These are phyloP conservation scores for Sebastes nivosus DNA, from an alignment of 2,797 vertebrate species.

Conservation along the genomic window DNA sequence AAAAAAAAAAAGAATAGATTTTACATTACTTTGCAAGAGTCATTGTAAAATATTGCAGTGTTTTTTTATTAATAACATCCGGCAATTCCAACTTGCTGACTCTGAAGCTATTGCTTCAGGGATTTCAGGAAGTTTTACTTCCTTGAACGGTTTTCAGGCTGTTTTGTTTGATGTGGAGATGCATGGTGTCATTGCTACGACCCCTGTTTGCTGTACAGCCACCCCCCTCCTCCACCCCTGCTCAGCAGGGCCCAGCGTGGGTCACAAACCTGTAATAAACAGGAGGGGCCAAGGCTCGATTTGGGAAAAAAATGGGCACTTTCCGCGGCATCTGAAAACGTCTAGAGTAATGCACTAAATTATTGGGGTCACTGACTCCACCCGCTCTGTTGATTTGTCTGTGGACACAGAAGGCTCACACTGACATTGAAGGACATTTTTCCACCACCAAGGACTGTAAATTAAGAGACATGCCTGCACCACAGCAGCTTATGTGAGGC, in stretches of 20 bases:
- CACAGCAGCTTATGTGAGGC: conserved; percentile 55
- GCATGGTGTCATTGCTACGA: conserved; percentile 82
- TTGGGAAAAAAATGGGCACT: conserved; percentile 81
- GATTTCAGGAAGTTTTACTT: conserved; percentile 61
- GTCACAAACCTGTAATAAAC: conserved; percentile 88
- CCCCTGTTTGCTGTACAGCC: conserved; percentile 77
- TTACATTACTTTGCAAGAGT: conserved; percentile 11
- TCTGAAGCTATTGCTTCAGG: conserved; percentile 28
- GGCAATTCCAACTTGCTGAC: conserved; percentile 27
- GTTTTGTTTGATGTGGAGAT: conserved; percentile 76
- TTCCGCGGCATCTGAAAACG: conserved; percentile 78
- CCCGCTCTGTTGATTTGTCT: conserved; percentile 86
- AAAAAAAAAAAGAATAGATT: neutral
- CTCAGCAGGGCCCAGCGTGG: conserved; percentile 78
- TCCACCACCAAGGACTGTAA: conserved; percentile 79
- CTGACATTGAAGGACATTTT: conserved; percentile 87
- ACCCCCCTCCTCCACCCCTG: conserved; percentile 52
- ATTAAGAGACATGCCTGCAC: conserved; percentile 71
- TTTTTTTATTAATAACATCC: conserved; percentile 37
- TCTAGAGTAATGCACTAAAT: conserved; percentile 85
- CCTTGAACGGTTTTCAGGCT: conserved; percentile 53
- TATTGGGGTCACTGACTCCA: conserved; percentile 86
- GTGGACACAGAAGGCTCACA: conserved; percentile 80
- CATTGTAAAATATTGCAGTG: conserved; percentile 2
- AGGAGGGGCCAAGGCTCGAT: conserved; percentile 77